These are phyloP conservation scores for Lycocerus yunnanus DNA, from an alignment of 2,888 invertebrate genomes.

Conservation along the genomic window DNA sequence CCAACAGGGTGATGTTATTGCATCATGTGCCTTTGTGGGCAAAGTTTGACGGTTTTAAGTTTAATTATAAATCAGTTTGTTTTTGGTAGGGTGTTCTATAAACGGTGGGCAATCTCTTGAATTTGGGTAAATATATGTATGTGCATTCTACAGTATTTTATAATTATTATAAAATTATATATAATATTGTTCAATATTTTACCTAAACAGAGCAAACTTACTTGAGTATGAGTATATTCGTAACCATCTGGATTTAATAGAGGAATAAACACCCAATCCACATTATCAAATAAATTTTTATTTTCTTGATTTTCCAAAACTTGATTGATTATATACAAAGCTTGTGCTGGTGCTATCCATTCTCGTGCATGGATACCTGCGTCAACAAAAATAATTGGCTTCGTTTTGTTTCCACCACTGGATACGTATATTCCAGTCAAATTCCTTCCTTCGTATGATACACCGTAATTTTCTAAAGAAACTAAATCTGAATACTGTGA, in stretches of 20 bases:
- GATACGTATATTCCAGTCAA: constrained; percentile 67
- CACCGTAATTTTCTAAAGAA: constrained; percentile 61
- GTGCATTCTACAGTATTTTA: too few species aligned
- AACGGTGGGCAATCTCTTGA: too few species aligned
- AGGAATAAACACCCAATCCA: constrained; percentile 71
- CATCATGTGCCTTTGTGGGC: too few species aligned
- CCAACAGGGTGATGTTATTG: too few species aligned
- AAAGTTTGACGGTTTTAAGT: too few species aligned
- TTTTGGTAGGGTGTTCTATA: too few species aligned
- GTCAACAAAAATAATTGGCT: constrained; percentile 65
- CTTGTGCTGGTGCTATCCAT: constrained; percentile 72
- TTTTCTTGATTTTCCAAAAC: constrained; percentile 64
- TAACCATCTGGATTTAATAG: constrained; percentile 78
- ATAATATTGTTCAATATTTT: too few species aligned
- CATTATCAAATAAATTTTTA: constrained; percentile 59
- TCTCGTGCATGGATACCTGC: constrained; percentile 70
- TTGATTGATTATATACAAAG: constrained; percentile 68
- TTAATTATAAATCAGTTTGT: too few species aligned
- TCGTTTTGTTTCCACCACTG: constrained; percentile 57
- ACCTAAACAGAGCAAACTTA: constrained; percentile 36
- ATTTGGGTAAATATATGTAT: too few species aligned
- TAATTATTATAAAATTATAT: too few species aligned
- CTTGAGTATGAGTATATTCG: constrained; percentile 58
- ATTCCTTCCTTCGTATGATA: constrained; percentile 62
- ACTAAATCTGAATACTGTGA: constrained; percentile 50